Conservation (phyloP, 2,113 vertebrate species). For the Ammodytes dubius region DNA sequence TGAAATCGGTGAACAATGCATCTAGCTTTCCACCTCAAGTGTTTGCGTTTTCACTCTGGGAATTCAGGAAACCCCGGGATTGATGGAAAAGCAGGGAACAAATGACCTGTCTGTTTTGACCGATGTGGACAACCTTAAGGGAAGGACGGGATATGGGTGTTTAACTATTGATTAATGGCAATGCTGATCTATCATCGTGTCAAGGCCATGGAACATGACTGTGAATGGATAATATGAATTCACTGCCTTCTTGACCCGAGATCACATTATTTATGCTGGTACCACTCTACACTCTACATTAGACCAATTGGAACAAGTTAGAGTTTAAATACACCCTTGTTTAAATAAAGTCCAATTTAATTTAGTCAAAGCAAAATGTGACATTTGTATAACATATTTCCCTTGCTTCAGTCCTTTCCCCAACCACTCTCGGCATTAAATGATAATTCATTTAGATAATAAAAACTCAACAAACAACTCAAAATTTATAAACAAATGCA, state of each 20-base stretch:
- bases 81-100: not conserved
- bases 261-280: not conserved
- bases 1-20: conserved; percentile 24
- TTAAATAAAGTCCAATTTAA: not conserved
- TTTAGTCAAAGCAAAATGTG: too few relatives aligned
- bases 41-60: not conserved
- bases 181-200: conserved; percentile 22
- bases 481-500: too few relatives aligned
- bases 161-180: not conserved
- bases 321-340: not conserved
- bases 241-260: not conserved
- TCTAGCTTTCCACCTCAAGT: conserved; percentile 16
- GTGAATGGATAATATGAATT: not conserved
- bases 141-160: not conserved
- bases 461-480: too few relatives aligned
- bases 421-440: too few relatives aligned
- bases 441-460: too few relatives aligned
- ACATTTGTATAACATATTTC: not conserved
- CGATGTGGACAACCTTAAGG: not conserved
- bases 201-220: not conserved
- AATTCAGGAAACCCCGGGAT: not conserved
- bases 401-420: too few relatives aligned
- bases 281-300: not conserved
- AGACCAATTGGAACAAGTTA: not conserved
- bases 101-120: not conserved